These are phyloP conservation scores for Agrypnus murinus DNA, from an alignment of 2,888 invertebrate species.

Conservation along the genomic window DNA sequence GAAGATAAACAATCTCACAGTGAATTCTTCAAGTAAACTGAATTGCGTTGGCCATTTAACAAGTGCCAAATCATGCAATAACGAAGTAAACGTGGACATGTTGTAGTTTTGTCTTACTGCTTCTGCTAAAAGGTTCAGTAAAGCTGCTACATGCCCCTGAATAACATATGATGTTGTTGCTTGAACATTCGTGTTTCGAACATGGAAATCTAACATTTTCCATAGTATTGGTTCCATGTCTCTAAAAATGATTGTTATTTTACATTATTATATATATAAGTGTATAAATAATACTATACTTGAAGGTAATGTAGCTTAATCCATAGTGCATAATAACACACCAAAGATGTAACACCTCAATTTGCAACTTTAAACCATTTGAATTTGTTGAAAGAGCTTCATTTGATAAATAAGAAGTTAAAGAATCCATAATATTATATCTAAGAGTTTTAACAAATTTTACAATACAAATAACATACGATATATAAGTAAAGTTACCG, in stretches of 20 bases:
- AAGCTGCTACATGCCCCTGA: slow-evolving; percentile 76
- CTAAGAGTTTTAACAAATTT: slow-evolving; percentile 56
- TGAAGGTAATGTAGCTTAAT: slow-evolving; percentile 64
- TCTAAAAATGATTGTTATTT: slow-evolving; percentile 61
- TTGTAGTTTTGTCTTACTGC: slow-evolving; percentile 44
- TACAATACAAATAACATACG: slow-evolving; percentile 53
- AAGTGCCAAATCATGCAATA: slow-evolving; percentile 66
- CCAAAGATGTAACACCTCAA: slow-evolving; percentile 77
- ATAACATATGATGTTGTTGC: slow-evolving; percentile 72
- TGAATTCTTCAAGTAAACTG: slow-evolving; percentile 67
- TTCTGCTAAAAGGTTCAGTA: slow-evolving; percentile 72
- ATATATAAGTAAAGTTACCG: slow-evolving; percentile 64
- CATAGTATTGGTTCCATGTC: slow-evolving; percentile 74
- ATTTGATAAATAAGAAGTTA: slow-evolving; percentile 75
- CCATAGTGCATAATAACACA: slow-evolving; percentile 75
- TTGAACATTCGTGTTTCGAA: slow-evolving; percentile 74
- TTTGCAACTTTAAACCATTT: slow-evolving; percentile 76
- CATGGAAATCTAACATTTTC: slow-evolving; percentile 76
- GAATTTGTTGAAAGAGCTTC: slow-evolving; percentile 72
- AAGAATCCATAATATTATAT: slow-evolving; percentile 73
- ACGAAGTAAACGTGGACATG: slow-evolving; percentile 50
- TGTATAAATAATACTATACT: background rate
- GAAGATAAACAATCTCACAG: no score
- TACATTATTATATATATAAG: background rate
- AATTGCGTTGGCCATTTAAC: slow-evolving; percentile 73